Evolutionary conservation across 2,888 invertebrate genomes (phyloP).

Genomic region (Stenolophus ochropezus): DNA sequence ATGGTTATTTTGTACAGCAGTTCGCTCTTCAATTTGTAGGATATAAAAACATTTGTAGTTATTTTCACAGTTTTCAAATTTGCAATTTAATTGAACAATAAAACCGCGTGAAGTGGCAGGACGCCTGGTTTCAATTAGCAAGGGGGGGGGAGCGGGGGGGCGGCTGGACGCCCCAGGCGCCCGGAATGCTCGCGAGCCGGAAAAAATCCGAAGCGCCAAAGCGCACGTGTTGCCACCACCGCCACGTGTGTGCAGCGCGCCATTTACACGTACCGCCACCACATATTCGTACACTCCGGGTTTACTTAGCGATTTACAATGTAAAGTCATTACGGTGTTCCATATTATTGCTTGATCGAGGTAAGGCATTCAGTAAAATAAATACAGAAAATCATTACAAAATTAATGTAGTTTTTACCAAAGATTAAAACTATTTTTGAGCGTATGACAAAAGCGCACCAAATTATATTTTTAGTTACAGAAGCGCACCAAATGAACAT

Average conservation of each 20-base stretch:
- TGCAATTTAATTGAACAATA: conserved; percentile 53
- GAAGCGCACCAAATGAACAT: too few species aligned
- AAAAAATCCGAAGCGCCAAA: conserved; percentile 28
- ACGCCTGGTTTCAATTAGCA: conserved; percentile 40
- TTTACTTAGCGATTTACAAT: too few species aligned
- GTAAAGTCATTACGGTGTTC: too few species aligned
- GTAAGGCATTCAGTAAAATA: too few species aligned
- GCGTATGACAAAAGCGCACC: too few species aligned
- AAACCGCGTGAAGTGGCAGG: conserved; percentile 42
- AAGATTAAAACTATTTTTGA: too few species aligned
- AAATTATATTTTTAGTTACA: too few species aligned
- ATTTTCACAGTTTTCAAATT: conserved; percentile 51
- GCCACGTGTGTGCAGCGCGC: not conserved
- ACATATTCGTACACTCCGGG: not conserved
- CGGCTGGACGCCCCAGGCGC: not conserved
- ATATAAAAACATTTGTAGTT: conserved; percentile 50
- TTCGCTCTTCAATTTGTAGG: conserved; percentile 43
- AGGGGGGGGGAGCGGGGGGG: not conserved
- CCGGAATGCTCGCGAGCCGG: not conserved
- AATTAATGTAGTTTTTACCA: too few species aligned
- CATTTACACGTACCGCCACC: too few species aligned
- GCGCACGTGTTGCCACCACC: conserved; percentile 13
- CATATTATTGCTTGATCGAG: too few species aligned
- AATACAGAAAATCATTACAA: too few species aligned
- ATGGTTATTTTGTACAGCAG: conserved; percentile 29